phyloP scores from a whole-genome alignment of 2,888 invertebrate species.

The Morpho helenor region DNA sequence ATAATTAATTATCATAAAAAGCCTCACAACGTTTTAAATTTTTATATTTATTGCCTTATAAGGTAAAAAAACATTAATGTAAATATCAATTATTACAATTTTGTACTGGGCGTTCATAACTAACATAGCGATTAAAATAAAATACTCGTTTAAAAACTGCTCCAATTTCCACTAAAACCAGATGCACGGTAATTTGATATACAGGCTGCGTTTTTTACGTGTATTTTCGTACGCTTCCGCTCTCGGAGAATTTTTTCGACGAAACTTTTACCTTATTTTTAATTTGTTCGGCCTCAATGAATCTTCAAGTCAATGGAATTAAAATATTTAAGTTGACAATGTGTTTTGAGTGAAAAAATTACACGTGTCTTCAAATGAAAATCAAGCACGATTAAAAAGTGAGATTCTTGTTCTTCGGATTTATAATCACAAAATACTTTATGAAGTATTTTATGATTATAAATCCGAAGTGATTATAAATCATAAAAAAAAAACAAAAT shows the following conservation, averaged over 20 bases:
- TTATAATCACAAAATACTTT: too few relatives aligned
- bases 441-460: too few relatives aligned
- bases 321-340: too few relatives aligned
- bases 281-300: conserved; percentile 21
- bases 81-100: conserved; percentile 20
- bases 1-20: too few relatives aligned
- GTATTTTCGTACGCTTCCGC: conserved; percentile 39
- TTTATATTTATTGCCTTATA: conserved; percentile 3
- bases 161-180: conserved; percentile 36
- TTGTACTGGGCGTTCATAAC: conserved; percentile 30
- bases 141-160: conserved; percentile 26
- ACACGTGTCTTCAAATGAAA: too few relatives aligned
- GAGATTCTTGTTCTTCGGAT: too few relatives aligned
- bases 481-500: too few relatives aligned
- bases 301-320: background rate
- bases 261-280: conserved; percentile 26
- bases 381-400: too few relatives aligned
- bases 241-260: conserved; percentile 26
- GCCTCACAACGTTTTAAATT: too few relatives aligned
- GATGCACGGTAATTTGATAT: conserved; percentile 42
- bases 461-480: too few relatives aligned
- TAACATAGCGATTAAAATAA: conserved; percentile 25
- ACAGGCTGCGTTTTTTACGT: conserved; percentile 35
- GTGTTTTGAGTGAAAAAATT: too few relatives aligned
- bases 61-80: conserved; percentile 10